Base-by-base conservation (phyloP, 2,113 vertebrate genomes). In the Xyrauchen texanus region DNA sequence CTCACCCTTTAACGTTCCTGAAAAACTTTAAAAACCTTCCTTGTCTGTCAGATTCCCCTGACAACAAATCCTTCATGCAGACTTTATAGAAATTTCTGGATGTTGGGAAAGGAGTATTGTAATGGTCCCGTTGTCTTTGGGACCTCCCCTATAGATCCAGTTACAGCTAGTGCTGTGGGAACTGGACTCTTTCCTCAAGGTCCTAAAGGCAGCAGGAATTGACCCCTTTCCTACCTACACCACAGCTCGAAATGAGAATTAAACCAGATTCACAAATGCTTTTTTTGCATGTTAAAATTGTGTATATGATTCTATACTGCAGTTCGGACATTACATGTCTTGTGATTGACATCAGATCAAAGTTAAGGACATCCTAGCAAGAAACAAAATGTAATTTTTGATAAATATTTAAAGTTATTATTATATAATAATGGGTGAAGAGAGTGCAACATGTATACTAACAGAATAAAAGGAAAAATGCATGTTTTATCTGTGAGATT, bases 31-130 rank as follows among this genome's bases (percentile, higher is more conserved):
- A 8, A 42, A 13, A 52, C 49, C 77, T 84, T 4, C 74, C 49
- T 34, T 8, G 49, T 16, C 9, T n/a, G 52, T 58, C 72, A 34
- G 21, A 1, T 69, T 79, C 8, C 51, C 68, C 55, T 2, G 5
- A 9, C 44, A 44, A 69, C 34, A 81, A 73, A 72, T 83, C 81
- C 68, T 57, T 52, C 70, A 47, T n/a, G 67, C 52, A 60, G 76
- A 57, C 21, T 42, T 70, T 76, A 78, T 82, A 87, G 88, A 90
- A 88, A 86, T 80, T 89, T 93, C 90, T 91, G 85, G 90, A 88
- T 88, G 87, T 88, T 80, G 79, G 84, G 67, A 86, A 83, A 88
- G 66, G 79, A 58, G 15, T 80, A 81, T 76, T 58, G 49, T 71
- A 82, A 84, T 87, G 74, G 78, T 82, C 49, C 62, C 52, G 45